Conservation (phyloP, 2,113 vertebrate genomes). For the Toxotes chatareus region DNA sequence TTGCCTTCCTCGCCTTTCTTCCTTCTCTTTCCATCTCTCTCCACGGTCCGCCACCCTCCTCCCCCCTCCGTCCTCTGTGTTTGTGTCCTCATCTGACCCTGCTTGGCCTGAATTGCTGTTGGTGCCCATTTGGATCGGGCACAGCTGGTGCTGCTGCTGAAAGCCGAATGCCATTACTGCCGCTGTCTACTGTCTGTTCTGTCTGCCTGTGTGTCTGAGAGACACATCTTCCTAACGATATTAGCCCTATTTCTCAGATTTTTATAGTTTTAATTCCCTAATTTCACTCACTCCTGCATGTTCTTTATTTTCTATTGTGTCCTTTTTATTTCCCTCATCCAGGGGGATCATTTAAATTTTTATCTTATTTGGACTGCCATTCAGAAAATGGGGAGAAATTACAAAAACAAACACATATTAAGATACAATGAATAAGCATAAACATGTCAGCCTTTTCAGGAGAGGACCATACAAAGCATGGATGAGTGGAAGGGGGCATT, state of each 20-base stretch:
- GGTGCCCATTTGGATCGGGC: constrained; percentile 65
- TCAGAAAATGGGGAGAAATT: constrained; percentile 2
- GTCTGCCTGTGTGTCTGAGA: constrained; percentile 29
- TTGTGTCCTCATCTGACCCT: constrained; percentile 77
- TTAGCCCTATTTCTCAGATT: neutral
- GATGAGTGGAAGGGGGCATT: constrained; percentile 36
- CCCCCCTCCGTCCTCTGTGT: constrained; percentile 15
- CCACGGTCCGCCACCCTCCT: constrained; percentile 14
- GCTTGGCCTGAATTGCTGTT: constrained; percentile 59
- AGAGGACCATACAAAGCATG: constrained; percentile 1
- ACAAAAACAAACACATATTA: neutral
- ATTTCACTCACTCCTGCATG: neutral
- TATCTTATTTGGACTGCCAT: constrained; percentile 17
- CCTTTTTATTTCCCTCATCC: neutral
- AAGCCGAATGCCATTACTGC: constrained; percentile 56
- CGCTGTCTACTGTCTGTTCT: constrained; percentile 39
- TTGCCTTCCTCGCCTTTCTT: constrained; percentile 43
- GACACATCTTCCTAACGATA: constrained; percentile 30
- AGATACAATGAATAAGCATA: neutral
- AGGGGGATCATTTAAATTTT: neutral
- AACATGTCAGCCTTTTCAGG: constrained; percentile 54
- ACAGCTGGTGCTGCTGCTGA: constrained; percentile 73
- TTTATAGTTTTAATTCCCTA: neutral
- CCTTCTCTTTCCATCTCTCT: constrained; percentile 45
- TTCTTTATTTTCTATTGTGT: constrained; percentile 1